Percentiles rank a stretch among this genome's conserved stretches.
Evolutionary conservation across 2,113 vertebrate species (phyloP).

Genomic region (Hypomesus transpacificus): DNA sequence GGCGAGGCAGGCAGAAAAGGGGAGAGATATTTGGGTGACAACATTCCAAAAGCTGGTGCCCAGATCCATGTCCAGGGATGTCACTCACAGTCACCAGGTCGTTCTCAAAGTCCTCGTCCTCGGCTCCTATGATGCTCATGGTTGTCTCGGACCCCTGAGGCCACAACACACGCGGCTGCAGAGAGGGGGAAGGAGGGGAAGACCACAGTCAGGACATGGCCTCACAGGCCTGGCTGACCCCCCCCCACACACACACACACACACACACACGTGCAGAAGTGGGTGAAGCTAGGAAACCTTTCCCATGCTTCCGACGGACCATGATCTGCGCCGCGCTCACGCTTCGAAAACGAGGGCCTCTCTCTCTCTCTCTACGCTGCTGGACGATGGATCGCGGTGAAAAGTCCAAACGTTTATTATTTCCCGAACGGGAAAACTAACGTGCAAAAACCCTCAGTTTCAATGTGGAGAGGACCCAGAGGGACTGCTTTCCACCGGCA

Average conservation of each 20-base stretch:
- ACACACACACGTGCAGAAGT: background rate
- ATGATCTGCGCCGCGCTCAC: background rate
- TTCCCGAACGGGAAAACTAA: no score
- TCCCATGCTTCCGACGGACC: no score
- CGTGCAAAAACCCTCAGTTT: no score
- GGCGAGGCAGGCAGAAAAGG: background rate
- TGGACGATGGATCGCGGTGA: no score
- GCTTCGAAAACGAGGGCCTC: background rate
- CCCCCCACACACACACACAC: background rate
- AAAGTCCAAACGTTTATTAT: no score
- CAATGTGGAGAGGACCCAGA: no score
- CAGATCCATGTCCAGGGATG: background rate
- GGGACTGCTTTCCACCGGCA: no score
- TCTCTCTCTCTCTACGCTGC: no score
- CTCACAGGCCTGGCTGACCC: conserved; percentile 5
- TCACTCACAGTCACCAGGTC: conserved; percentile 80
- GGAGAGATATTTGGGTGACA: no score
- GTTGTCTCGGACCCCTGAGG: conserved; percentile 61
- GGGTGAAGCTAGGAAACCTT: background rate
- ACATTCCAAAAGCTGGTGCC: no score
- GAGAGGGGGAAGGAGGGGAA: conserved; percentile 6
- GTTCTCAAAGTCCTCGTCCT: conserved; percentile 90
- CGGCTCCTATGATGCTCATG: conserved; percentile 85
- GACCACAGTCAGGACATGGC: conserved; percentile 27
- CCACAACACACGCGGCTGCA: conserved; percentile 53